These are phyloP conservation scores for Panurus biarmicus DNA, from an alignment of 2,113 vertebrate genomes.

Conservation along the genomic window DNA sequence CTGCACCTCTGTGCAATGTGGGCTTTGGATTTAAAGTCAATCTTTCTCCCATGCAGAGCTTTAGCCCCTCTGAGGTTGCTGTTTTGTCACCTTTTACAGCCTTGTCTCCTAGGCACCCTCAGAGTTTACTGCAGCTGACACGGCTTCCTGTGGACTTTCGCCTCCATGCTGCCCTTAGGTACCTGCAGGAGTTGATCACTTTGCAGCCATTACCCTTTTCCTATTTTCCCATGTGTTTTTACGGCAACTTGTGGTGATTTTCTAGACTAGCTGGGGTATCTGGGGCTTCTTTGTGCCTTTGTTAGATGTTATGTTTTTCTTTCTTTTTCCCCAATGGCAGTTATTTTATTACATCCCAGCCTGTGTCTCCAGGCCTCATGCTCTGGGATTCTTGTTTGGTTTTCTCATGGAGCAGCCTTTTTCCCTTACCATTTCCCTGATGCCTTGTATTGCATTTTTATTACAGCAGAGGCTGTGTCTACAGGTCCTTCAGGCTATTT, in stretches of 20 bases:
- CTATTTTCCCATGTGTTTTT: conserved; percentile 59
- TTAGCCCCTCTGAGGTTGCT: neutral
- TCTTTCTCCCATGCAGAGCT: neutral
- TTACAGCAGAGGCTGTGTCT: conserved; percentile 49
- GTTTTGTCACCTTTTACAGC: conserved; percentile 35
- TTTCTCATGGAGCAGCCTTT: conserved; percentile 63
- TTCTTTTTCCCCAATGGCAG: conserved; percentile 57
- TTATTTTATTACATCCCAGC: conserved; percentile 52
- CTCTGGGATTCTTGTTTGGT: conserved; percentile 64
- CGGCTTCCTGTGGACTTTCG: conserved; percentile 43
- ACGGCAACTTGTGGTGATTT: conserved; percentile 38
- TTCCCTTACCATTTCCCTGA: conserved; percentile 65
- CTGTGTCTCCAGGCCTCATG: conserved; percentile 50
- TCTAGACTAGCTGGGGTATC: conserved; percentile 39
- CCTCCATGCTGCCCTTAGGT: neutral
- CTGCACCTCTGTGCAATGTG: accelerated
- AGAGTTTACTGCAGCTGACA: conserved; percentile 9
- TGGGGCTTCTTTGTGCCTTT: conserved; percentile 48
- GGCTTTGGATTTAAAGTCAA: neutral
- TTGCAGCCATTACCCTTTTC: conserved; percentile 34
- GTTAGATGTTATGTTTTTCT: conserved; percentile 50
- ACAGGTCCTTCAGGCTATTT: conserved; percentile 68
- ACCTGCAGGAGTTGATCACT: conserved; percentile 17
- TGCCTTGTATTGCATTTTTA: conserved; percentile 72
- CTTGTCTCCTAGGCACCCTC: conserved; percentile 39